Base-by-base conservation (phyloP, 2,888 invertebrate species). In the Uloborus plumipes region DNA sequence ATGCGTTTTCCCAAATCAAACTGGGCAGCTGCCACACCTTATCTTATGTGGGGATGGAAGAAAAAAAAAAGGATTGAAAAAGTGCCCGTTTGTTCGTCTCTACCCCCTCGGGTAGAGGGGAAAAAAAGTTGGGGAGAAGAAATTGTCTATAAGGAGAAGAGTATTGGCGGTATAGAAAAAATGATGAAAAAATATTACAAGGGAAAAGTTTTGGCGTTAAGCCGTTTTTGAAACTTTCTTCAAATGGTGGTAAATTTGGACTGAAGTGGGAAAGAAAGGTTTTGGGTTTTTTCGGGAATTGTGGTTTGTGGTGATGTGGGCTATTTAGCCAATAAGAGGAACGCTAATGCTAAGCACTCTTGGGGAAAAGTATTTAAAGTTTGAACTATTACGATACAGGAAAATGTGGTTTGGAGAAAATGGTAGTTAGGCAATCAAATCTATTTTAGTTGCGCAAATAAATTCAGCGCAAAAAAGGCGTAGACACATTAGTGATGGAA, bases 1-100 rank as follows among this genome's bases (percentile, higher is more conserved):
- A 83, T 83, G 83, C 65, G 75, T 74, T 83, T 82, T 83, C 64
- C 49, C 83, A 77, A 83, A 83, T 83, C 83, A 77, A 55, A 65
- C 75, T 73, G 58, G 72, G 83, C 83, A 83, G 83, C 83, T 83
- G 83, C 77, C 65, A 53, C 39, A 39, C 73, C 76, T 74, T 75
- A 81, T 81, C 80, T 73, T 75, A 74, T 49, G 70, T 74, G 70
- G 77, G 65, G 67, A 67, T 67, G 67, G n/a, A 72, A 65, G 47
- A 77, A 78, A 78, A 70, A 73, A 73, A 73, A 73, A 62, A 69
- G 16, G 16, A 14, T 47, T 47, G n/a, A 49, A 65, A 55, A 55
- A 47, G 51, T 80, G 15, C 39, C 53, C 73, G 67, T 51, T 62
- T 62, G 47, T 47, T 47, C 50, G 31, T 47, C 74, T 74, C 67